A percentile compares a stretch with the other conserved stretches of the same genome.
These are phyloP conservation scores for Orthonevra nobilis DNA, from an alignment of 2,888 invertebrate species.

Conservation along the genomic window DNA sequence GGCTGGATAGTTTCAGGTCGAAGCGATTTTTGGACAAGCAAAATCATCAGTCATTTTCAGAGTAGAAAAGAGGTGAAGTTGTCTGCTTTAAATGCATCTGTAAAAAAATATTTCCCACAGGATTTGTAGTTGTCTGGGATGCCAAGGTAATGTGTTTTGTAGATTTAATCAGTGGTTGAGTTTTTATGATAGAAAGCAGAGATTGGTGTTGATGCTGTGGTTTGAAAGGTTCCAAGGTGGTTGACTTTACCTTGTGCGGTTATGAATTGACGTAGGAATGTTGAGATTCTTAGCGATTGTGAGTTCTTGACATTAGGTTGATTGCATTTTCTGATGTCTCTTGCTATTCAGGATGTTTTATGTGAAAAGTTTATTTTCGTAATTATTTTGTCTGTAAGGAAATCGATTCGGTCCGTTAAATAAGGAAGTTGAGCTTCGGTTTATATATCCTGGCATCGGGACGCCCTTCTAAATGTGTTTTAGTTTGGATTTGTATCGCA, in stretches of 20 bases:
- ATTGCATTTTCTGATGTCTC: slow-evolving; percentile 4
- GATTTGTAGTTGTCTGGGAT: too few relatives aligned
- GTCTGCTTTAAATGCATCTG: slow-evolving; percentile 14
- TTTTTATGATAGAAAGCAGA: too few relatives aligned
- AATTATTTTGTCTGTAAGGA: neutral
- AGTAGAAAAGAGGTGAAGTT: slow-evolving; percentile 1
- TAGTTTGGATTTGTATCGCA: too few relatives aligned
- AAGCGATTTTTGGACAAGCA: too few relatives aligned
- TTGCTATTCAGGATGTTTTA: neutral
- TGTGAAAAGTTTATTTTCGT: too few relatives aligned
- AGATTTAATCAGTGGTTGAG: too few relatives aligned
- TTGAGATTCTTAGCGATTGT: neutral
- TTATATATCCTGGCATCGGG: neutral
- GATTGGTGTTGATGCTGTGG: slow-evolving; percentile 2
- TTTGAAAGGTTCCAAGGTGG: neutral
- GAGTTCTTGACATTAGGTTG: slow-evolving; percentile 2
- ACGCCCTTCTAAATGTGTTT: too few relatives aligned
- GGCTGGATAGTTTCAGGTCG: too few relatives aligned
- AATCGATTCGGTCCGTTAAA: neutral
- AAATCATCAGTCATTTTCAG: too few relatives aligned
- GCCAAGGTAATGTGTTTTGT: too few relatives aligned
- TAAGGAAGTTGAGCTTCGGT: neutral
- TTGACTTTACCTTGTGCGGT: neutral
- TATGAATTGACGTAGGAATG: neutral
- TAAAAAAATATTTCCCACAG: neutral